Evolutionary conservation across 2,113 vertebrate genomes (phyloP).

Genomic region (Corythaeola cristata): DNA sequence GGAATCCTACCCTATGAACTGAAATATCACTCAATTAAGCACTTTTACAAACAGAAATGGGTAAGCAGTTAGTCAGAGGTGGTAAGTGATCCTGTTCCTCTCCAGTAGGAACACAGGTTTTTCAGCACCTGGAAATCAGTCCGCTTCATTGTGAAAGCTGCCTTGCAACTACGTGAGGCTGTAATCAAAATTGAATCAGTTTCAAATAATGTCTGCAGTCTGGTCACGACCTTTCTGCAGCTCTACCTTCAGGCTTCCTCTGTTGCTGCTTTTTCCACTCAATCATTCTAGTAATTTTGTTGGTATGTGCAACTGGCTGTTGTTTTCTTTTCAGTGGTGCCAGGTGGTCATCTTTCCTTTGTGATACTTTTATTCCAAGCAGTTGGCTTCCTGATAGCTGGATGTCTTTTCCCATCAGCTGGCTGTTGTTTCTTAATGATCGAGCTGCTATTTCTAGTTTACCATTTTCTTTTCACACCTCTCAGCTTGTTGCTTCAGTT

Average conservation of each 20-base stretch:
- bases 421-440: background rate
- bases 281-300: background rate
- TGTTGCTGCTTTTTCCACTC: background rate
- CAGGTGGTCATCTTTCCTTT: background rate
- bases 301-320: background rate
- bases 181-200: background rate
- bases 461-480: background rate
- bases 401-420: background rate
- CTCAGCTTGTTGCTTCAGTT: background rate
- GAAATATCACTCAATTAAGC: background rate
- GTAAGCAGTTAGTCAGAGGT: background rate
- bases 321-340: background rate
- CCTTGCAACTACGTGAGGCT: background rate
- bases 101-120: background rate
- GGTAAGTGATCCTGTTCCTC: background rate
- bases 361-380: background rate
- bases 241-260: background rate
- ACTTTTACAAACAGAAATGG: background rate
- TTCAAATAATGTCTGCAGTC: background rate
- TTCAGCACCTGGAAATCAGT: background rate
- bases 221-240: background rate
- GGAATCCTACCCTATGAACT: background rate
- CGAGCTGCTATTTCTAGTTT: slow-evolving; percentile 21
- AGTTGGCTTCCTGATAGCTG: background rate
- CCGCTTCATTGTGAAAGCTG: background rate